A percentile compares a stretch with the other conserved stretches of the same genome.
These are phyloP conservation scores for Panagrolaimus sp. DNA, from an alignment of 1,140 invertebrate genomes.

Conservation along the genomic window DNA sequence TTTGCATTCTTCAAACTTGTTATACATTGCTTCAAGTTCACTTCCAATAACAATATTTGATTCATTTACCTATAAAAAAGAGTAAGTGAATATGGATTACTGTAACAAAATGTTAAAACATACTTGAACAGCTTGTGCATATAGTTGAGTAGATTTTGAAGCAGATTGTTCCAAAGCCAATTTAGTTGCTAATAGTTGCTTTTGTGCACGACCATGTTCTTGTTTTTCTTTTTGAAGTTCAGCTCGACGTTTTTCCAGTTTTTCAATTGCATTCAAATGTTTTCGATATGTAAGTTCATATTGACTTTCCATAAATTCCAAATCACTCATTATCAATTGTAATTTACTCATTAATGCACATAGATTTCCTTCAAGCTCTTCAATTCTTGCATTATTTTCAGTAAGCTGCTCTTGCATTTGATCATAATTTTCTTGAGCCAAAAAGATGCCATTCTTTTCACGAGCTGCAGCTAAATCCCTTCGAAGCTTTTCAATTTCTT, in stretches of 20 bases:
- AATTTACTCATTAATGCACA: constrained; percentile 25
- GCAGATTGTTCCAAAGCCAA: constrained; percentile 21
- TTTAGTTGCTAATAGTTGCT: constrained; percentile 18
- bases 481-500: constrained; percentile 80
- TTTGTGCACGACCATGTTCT: constrained; percentile 17
- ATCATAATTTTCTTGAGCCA: constrained; percentile 75
- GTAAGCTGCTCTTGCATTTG: constrained; percentile 34
- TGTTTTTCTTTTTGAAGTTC: background rate
- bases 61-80: constrained; percentile 22
- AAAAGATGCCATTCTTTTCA: constrained; percentile 77
- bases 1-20: constrained; percentile 22
- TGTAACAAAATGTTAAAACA: no score
- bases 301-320: constrained; percentile 47
- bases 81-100: no score
- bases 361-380: constrained; percentile 42
- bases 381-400: constrained; percentile 33
- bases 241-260: background rate
- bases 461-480: constrained; percentile 74
- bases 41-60: constrained; percentile 20
- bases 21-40: constrained; percentile 25
- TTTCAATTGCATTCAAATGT: background rate
- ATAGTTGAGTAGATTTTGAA: constrained; percentile 17
- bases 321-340: constrained; percentile 35
- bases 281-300: constrained; percentile 40
- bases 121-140: constrained; percentile 23